Evolutionary conservation across 92 coral and sea anemone genomes (phyloP), one percentile per base, ranked within the genome.

Genomic region (Plumapathes pennacea): DNA sequence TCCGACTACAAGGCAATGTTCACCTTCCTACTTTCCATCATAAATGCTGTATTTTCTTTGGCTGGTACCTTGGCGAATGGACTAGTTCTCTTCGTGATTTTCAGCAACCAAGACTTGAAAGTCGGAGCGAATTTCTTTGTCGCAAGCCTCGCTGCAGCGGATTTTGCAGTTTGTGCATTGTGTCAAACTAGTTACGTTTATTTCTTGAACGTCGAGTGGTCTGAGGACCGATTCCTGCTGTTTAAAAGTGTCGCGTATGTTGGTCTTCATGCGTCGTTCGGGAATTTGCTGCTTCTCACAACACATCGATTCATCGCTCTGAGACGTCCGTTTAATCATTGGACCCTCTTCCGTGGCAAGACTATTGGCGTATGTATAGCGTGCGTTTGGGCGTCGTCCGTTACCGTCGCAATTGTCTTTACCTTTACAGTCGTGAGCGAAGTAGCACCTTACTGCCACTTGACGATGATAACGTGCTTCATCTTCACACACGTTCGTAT

Each of bases 171-270:
- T 34, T 82, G 83, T 47, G 32, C 72, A 26, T 24, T 82, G 44
- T 70, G 82, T 10, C 88, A 82, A 45, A 82, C 88, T 1, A 19
- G 61, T 4, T 82, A 82, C 59, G 53, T 82, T 4, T 66, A 66
- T 17, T 74, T 69, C 28, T 51, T 82, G n/a, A 67, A 62, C 57
- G 52, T 40, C 30, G 69, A 72, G 1, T 74, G 57, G 60, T 51
- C 51, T 29, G 5, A 56, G 6, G 15, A 19, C 19, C 31, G 62
- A 31, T 75, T 82, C 24, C 15, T 17, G 31, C 20, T 69, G 42
- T 67, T 82, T 66, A 74, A 82, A 63, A 57, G 74, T 2, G 53
- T 75, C n/a, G 67, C 89, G 12, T 82, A 79, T 57, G 56, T 73
- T 25, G 65, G 83, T 24, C 60, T 82, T 17, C 79, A 82, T 44